Conservation (phyloP, 1,140 invertebrate species). For the Drosophila lacteicornis region DNA sequence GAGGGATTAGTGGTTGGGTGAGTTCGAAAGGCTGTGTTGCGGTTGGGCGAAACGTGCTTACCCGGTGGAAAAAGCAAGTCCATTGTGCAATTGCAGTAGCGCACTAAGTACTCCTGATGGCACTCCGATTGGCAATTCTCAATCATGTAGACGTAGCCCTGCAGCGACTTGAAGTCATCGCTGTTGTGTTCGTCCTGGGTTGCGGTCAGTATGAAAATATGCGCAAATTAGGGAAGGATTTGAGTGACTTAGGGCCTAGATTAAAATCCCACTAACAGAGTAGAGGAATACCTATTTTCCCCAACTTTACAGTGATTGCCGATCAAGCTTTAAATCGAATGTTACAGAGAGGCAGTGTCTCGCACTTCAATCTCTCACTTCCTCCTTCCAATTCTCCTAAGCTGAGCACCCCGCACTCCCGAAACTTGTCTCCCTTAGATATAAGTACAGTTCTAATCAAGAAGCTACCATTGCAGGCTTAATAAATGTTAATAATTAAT, state of each 20-base stretch:
- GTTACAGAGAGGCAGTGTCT: too few relatives aligned
- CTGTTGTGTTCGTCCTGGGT: conserved; percentile 65
- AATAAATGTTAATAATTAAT: too few relatives aligned
- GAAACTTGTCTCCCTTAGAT: too few relatives aligned
- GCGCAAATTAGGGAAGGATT: background rate
- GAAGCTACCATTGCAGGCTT: too few relatives aligned
- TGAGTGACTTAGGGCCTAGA: background rate
- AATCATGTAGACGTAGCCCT: conserved; percentile 78
- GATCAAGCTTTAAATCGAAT: too few relatives aligned
- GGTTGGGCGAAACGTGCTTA: conserved; percentile 56
- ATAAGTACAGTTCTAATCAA: too few relatives aligned
- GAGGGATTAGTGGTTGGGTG: conserved; percentile 2
- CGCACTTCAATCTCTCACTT: too few relatives aligned
- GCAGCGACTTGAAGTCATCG: conserved; percentile 65
- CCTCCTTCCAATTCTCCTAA: too few relatives aligned
- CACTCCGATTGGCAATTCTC: conserved; percentile 83
- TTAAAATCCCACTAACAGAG: too few relatives aligned
- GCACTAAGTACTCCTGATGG: conserved; percentile 78
- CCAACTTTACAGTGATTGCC: too few relatives aligned
- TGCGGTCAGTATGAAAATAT: conserved; percentile 4
- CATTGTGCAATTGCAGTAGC: conserved; percentile 81
- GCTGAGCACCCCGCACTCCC: too few relatives aligned
- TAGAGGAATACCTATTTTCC: background rate
- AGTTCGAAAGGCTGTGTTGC: conserved; percentile 23
- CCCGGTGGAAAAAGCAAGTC: conserved; percentile 82